These are phyloP conservation scores for Mimachlamys varia DNA, from an alignment of 2,888 invertebrate species.

Conservation along the genomic window DNA sequence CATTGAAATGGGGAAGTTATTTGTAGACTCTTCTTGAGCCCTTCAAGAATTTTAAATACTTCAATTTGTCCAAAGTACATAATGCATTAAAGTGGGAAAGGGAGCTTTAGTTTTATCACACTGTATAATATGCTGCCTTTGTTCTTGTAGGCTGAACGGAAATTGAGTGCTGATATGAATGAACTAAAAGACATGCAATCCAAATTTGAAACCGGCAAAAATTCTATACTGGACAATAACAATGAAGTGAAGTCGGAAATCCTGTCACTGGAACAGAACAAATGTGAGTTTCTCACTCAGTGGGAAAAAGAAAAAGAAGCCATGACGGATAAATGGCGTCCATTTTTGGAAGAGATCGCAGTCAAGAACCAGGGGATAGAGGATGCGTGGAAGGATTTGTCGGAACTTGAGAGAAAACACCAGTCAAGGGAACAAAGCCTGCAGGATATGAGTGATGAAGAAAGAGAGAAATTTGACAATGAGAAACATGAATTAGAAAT, in stretches of 20 bases:
- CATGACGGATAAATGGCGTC: constrained; percentile 65
- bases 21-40: too few species aligned
- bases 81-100: too few species aligned
- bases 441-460: constrained; percentile 56
- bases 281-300: background rate
- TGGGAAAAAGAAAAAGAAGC: constrained; percentile 63
- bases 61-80: too few species aligned
- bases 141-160: background rate
- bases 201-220: background rate
- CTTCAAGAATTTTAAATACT: too few species aligned
- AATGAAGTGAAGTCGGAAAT: background rate
- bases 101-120: too few species aligned
- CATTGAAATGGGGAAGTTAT: too few species aligned
- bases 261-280: background rate
- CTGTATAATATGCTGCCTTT: background rate
- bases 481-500: constrained; percentile 66
- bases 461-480: constrained; percentile 60
- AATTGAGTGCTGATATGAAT: background rate
- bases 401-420: constrained; percentile 60
- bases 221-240: background rate
- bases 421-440: constrained; percentile 46
- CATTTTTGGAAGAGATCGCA: constrained; percentile 63
- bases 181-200: background rate
- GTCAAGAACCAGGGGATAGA: constrained; percentile 64
- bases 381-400: constrained; percentile 64